Conservation (phyloP, 2,888 invertebrate species). For the Drosophila gaucha region DNA sequence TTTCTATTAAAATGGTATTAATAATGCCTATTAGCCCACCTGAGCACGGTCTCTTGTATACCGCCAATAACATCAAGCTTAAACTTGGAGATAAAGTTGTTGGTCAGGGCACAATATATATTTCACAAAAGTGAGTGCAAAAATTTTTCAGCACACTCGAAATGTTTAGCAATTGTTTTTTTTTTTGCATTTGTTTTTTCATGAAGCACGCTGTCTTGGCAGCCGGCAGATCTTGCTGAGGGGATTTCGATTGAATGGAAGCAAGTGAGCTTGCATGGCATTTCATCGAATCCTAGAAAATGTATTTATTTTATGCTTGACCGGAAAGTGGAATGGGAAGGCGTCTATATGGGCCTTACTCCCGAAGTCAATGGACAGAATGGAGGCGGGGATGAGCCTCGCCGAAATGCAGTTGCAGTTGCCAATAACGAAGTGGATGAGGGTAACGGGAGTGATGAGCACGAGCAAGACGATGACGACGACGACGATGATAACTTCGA, state of each 20-base stretch:
- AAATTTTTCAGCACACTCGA: conserved; percentile 2
- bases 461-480: conserved; percentile 76
- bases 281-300: conserved; percentile 80
- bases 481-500: conserved; percentile 84
- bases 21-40: conserved; percentile 80
- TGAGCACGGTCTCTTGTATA: conserved; percentile 81
- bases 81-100: conserved; percentile 81
- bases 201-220: conserved; percentile 82
- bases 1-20: conserved; percentile 80
- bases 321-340: conserved; percentile 82
- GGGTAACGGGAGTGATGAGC: conserved; percentile 77
- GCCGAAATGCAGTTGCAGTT: conserved; percentile 32
- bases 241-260: conserved; percentile 84
- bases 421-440: conserved; percentile 67
- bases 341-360: conserved; percentile 72
- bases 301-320: conserved; percentile 84
- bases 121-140: conserved; percentile 81
- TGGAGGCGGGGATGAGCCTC: conserved; percentile 51
- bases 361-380: conserved; percentile 67
- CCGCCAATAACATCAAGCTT: conserved; percentile 78
- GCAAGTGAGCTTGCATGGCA: conserved; percentile 83
- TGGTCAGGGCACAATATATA: conserved; percentile 82
- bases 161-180: conserved; percentile 14
- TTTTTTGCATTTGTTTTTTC: not conserved
- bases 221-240: conserved; percentile 77